Percentiles rank a stretch among this genome's conserved stretches.
Evolutionary conservation across 2,113 vertebrate species (phyloP).

Genomic region (Oreochromis niloticus): DNA sequence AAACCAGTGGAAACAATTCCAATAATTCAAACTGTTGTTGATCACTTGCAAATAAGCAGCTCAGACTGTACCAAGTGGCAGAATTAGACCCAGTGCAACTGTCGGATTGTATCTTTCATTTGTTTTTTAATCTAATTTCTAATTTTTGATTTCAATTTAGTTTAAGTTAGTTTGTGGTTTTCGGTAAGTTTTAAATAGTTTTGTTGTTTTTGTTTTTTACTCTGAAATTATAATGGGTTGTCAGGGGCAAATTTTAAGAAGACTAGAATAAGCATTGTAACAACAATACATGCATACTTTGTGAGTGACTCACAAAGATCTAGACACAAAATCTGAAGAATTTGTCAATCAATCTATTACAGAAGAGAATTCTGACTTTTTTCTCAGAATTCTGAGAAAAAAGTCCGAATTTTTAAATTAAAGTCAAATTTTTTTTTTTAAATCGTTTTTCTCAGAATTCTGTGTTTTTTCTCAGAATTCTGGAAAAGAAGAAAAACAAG

Average conservation of each 20-base stretch:
- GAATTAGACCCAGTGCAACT: not conserved
- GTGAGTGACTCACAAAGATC: not conserved
- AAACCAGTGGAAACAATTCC: not conserved
- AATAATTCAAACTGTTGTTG: not conserved
- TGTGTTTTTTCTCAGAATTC: not conserved
- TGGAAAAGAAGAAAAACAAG: not conserved
- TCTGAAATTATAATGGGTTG: not conserved
- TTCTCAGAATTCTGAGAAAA: not conserved
- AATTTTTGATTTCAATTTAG: not conserved
- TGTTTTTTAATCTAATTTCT: not conserved
- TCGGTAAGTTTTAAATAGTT: not conserved
- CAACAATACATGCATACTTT: not conserved
- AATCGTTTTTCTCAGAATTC: too few species aligned
- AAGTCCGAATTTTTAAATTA: rapidly evolving
- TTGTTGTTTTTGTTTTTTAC: not conserved
- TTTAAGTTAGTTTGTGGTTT: not conserved
- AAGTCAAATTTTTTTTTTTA: too few species aligned
- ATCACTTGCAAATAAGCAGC: not conserved
- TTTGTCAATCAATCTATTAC: not conserved
- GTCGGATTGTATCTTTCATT: not conserved
- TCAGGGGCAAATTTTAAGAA: not conserved
- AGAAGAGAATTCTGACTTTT: not conserved
- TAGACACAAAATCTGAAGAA: not conserved
- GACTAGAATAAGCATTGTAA: not conserved
- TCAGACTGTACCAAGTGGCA: not conserved